Percentiles rank a stretch among this genome's conserved stretches.
These are phyloP conservation scores for Tetranychus urticae DNA, from an alignment of 1,140 invertebrate species.

Conservation along the genomic window DNA sequence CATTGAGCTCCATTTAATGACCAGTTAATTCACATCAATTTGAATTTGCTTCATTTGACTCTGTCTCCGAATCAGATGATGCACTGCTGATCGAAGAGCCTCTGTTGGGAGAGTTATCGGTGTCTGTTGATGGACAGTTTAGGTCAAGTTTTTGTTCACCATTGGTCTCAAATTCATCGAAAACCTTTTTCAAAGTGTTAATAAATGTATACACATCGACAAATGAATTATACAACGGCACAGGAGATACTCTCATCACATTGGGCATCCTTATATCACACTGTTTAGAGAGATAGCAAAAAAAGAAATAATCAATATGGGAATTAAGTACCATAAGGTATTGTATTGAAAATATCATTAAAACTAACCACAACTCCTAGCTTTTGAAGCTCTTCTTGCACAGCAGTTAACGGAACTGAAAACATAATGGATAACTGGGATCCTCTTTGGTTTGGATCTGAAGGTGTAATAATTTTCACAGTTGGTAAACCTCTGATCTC, in stretches of 20 bases:
- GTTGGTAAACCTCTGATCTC: background rate
- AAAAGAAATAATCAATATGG: background rate
- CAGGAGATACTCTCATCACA: conserved; percentile 28
- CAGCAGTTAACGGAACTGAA: conserved; percentile 19
- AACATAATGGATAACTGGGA: conserved; percentile 29
- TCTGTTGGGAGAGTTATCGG: background rate
- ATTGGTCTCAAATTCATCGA: background rate
- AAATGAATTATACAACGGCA: conserved; percentile 31
- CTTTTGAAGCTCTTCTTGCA: conserved; percentile 25
- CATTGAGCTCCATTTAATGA: too few species aligned
- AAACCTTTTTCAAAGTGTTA: conserved; percentile 13
- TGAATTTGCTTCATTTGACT: background rate
- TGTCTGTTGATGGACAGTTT: background rate
- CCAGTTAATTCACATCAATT: background rate
- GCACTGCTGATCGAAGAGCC: background rate
- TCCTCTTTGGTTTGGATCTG: conserved; percentile 26
- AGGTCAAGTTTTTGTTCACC: background rate
- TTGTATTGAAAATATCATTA: too few species aligned
- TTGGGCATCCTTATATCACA: conserved; percentile 28
- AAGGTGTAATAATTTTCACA: conserved; percentile 28
- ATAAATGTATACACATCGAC: conserved; percentile 25
- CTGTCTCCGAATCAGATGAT: background rate
- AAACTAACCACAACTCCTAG: conserved; percentile 28
- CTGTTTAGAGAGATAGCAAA: conserved; percentile 16
- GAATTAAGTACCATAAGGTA: background rate